phyloP scores from a whole-genome alignment of 2,888 invertebrate species.

The Celastrina argiolus region DNA sequence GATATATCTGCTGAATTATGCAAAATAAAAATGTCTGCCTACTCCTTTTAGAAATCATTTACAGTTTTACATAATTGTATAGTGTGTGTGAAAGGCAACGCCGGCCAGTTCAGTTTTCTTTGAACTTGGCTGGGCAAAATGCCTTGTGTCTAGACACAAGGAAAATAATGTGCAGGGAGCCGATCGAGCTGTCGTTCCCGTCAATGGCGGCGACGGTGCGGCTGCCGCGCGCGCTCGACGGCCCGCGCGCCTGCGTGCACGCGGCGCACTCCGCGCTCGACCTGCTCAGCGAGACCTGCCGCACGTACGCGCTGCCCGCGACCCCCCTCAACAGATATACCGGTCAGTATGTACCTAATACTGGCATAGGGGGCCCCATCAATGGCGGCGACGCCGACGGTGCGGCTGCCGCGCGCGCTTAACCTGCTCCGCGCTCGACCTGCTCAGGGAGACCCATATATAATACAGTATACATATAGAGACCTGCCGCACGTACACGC shows the following conservation, averaged over 20 bases:
- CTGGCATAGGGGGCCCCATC: too few species aligned
- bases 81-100: too few species aligned
- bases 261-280: conserved; percentile 78
- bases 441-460: conserved; percentile 80
- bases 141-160: too few species aligned
- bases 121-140: too few species aligned
- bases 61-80: too few species aligned
- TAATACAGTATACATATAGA: too few species aligned
- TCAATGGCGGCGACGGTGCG: conserved; percentile 72
- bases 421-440: conserved; percentile 77
- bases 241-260: conserved; percentile 73
- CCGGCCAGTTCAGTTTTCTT: too few species aligned
- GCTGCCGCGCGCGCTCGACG: conserved; percentile 76
- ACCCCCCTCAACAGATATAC: conserved; percentile 50
- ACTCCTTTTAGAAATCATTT: too few species aligned
- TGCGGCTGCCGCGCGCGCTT: conserved; percentile 76
- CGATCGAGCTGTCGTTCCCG: conserved; percentile 73
- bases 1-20: too few species aligned
- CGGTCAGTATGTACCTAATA: conserved; percentile 44
- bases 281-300: conserved; percentile 73
- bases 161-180: conserved; percentile 51
- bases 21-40: too few species aligned
- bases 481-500: conserved; percentile 47
- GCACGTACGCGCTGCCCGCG: conserved; percentile 43
- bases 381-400: conserved; percentile 69